Conservation (phyloP, 2,113 vertebrate species). For the Zosterops lateralis region DNA sequence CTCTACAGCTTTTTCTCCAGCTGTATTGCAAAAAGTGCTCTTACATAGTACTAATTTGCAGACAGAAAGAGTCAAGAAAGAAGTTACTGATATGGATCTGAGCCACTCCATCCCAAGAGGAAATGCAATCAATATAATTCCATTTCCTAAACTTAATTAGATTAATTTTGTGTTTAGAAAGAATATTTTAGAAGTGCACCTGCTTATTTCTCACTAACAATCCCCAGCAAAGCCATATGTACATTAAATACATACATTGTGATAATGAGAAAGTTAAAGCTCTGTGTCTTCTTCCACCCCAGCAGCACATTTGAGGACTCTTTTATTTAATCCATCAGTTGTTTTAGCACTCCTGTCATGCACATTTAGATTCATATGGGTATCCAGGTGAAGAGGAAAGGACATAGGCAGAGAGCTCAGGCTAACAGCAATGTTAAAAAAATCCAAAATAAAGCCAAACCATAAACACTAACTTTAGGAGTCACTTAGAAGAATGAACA, state of each 20-base stretch:
- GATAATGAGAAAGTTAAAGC: neutral
- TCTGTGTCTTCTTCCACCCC: neutral
- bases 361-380: neutral
- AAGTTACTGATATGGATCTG: neutral
- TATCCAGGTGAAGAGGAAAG: neutral
- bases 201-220: neutral
- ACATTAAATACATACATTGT: neutral
- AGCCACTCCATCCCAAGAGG: neutral
- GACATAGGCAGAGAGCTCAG: neutral
- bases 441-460: neutral
- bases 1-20: neutral
- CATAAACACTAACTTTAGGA: neutral
- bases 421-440: neutral
- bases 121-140: neutral
- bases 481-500: neutral
- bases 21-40: neutral
- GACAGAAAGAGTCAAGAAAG: neutral
- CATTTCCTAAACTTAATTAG: neutral
- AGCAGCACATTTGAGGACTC: neutral
- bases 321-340: neutral
- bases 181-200: neutral
- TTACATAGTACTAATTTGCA: neutral
- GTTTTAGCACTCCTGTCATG: accelerated
- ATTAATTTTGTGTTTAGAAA: neutral
- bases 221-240: neutral